Conservation (phyloP, 1,140 invertebrate genomes). For the Pomacea maculata region DNA sequence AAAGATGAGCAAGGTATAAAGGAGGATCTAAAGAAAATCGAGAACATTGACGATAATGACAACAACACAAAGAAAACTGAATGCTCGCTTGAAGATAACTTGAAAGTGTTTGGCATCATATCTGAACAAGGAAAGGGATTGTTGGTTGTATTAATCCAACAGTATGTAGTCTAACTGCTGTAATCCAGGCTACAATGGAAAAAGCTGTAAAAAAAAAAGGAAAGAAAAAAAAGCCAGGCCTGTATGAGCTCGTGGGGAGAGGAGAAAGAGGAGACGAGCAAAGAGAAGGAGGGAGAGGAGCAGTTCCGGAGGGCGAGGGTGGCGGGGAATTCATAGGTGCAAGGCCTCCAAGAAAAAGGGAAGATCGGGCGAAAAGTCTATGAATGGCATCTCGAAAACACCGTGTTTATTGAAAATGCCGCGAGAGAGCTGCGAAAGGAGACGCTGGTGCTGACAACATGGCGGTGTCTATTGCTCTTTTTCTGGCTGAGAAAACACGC, state of each 20-base stretch:
- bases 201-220: too few species aligned
- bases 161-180: too few species aligned
- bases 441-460: not conserved
- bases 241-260: not conserved
- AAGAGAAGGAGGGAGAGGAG: not conserved
- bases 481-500: slow-evolving; percentile 4
- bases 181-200: too few species aligned
- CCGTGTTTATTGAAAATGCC: slow-evolving; percentile 4
- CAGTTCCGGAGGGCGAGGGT: not conserved
- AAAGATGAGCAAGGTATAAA: too few species aligned
- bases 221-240: too few species aligned
- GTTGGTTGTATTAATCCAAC: too few species aligned
- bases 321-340: not conserved
- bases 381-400: slow-evolving; percentile 2
- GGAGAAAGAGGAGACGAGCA: not conserved
- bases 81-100: too few species aligned
- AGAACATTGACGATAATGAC: too few species aligned
- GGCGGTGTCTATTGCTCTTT: slow-evolving; percentile 8
- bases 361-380: not conserved
- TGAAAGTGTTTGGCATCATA: too few species aligned
- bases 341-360: not conserved
- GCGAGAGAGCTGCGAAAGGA: not conserved
- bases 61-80: too few species aligned
- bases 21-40: too few species aligned
- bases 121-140: too few species aligned